Conservation (phyloP, 2,888 invertebrate genomes). For the Lasius platythorax region DNA sequence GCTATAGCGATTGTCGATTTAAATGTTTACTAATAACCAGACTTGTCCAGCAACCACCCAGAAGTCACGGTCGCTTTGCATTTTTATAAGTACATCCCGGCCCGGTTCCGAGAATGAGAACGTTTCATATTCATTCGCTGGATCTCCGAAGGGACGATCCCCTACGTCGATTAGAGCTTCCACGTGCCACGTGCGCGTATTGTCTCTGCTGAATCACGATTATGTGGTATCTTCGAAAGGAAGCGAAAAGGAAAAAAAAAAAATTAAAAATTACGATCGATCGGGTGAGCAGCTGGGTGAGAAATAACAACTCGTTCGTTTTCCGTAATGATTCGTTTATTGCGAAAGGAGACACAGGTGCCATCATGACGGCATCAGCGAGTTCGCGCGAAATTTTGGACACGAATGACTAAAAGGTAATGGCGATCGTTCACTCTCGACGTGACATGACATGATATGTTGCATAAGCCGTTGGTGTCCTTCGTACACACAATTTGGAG, state of each 20-base stretch:
- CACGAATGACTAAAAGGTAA: constrained; percentile 85
- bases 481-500: constrained; percentile 32
- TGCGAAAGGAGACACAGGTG: constrained; percentile 84
- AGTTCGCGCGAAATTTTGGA: constrained; percentile 81
- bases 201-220: constrained; percentile 68
- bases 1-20: constrained; percentile 85
- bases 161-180: constrained; percentile 45
- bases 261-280: not conserved
- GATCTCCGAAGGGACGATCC: constrained; percentile 51
- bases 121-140: constrained; percentile 83
- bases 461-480: constrained; percentile 67
- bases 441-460: constrained; percentile 85
- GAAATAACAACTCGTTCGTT: constrained; percentile 58
- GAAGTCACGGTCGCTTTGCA: constrained; percentile 84
- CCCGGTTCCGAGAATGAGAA: constrained; percentile 80
- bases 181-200: constrained; percentile 56
- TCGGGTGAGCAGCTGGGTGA: not conserved
- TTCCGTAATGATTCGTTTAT: constrained; percentile 85
- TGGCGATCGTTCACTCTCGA: constrained; percentile 83
- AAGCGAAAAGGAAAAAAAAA: not conserved
- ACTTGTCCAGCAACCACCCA: constrained; percentile 86
- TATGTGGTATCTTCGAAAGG: not conserved
- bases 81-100: constrained; percentile 84
- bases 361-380: constrained; percentile 81
- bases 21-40: constrained; percentile 86